Evolutionary conservation across 2,113 vertebrate genomes (phyloP).

Genomic region (Planiliza haematocheilus): DNA sequence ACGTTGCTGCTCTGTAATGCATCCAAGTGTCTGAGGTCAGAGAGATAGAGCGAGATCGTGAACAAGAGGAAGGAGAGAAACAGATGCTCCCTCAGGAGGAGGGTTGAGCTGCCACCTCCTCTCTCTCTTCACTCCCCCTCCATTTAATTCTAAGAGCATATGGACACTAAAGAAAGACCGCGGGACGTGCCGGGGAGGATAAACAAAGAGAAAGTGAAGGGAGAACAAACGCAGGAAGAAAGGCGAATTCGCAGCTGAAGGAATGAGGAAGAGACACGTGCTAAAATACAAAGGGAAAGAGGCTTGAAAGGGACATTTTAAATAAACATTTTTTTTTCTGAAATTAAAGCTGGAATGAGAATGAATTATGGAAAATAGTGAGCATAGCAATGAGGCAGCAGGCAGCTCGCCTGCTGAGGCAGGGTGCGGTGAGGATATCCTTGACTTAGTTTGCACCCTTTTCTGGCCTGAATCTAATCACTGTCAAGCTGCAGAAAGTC

Average conservation of each 20-base stretch:
- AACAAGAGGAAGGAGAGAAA: slow-evolving; percentile 68
- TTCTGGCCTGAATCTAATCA: slow-evolving; percentile 58
- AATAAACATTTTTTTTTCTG: slow-evolving; percentile 50
- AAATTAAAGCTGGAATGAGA: slow-evolving; percentile 58
- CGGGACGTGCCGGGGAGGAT: slow-evolving; percentile 55
- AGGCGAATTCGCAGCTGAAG: slow-evolving; percentile 3
- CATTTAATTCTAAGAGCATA: slow-evolving; percentile 73
- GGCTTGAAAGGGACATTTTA: slow-evolving; percentile 47
- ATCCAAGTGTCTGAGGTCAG: slow-evolving; percentile 75
- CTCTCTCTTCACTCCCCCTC: slow-evolving; percentile 32
- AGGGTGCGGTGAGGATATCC: slow-evolving; percentile 78
- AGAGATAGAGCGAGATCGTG: slow-evolving; percentile 33
- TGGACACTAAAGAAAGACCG: slow-evolving; percentile 70
- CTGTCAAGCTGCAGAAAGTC: slow-evolving; percentile 41
- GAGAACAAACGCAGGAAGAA: slow-evolving; percentile 2
- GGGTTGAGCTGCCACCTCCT: slow-evolving; percentile 64
- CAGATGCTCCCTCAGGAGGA: slow-evolving; percentile 83
- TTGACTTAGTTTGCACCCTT: slow-evolving; percentile 66
- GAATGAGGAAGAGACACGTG: background rate
- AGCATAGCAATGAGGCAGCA: slow-evolving; percentile 60
- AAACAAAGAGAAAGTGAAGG: slow-evolving; percentile 45
- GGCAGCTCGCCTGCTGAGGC: slow-evolving; percentile 63
- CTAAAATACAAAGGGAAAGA: slow-evolving; percentile 11
- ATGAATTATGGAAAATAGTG: slow-evolving; percentile 60
- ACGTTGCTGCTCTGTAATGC: slow-evolving; percentile 67